Conservation (phyloP, 2,113 vertebrate species). For the Anoura caudifer region DNA sequence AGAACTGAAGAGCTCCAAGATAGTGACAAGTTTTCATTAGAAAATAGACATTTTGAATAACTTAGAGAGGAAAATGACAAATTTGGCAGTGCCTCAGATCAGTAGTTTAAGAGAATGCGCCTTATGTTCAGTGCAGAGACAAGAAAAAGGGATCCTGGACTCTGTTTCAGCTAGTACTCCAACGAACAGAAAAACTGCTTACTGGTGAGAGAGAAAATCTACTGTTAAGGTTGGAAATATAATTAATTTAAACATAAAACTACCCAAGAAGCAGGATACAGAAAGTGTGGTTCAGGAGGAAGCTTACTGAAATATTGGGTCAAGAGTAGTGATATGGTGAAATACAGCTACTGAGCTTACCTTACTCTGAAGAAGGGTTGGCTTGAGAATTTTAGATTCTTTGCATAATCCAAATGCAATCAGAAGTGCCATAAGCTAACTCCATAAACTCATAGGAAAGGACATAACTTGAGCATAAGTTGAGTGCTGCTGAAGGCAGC, state of each 20-base stretch:
- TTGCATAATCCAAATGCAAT: neutral
- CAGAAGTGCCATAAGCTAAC: neutral
- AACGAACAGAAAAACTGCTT: neutral
- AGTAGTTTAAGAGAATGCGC: neutral
- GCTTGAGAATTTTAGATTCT: neutral
- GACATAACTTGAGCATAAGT: neutral
- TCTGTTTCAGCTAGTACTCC: neutral
- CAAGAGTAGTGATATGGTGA: neutral
- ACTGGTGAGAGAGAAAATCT: neutral
- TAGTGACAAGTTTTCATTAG: neutral
- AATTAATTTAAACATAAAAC: neutral
- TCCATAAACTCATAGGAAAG: neutral
- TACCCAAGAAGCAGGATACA: neutral
- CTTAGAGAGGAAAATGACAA: constrained; percentile 20
- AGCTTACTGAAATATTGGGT: neutral
- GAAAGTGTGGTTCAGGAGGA: neutral
- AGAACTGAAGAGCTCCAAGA: neutral
- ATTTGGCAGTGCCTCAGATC: neutral
- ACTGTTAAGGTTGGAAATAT: neutral
- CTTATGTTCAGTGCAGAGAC: neutral
- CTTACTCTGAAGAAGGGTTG: neutral
- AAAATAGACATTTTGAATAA: constrained; percentile 11
- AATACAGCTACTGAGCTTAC: neutral
- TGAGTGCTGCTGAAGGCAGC: neutral
- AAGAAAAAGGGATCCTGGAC: neutral